phyloP scores from a whole-genome alignment of 2,113 vertebrate species.

The Cricetomys ansorgei region DNA sequence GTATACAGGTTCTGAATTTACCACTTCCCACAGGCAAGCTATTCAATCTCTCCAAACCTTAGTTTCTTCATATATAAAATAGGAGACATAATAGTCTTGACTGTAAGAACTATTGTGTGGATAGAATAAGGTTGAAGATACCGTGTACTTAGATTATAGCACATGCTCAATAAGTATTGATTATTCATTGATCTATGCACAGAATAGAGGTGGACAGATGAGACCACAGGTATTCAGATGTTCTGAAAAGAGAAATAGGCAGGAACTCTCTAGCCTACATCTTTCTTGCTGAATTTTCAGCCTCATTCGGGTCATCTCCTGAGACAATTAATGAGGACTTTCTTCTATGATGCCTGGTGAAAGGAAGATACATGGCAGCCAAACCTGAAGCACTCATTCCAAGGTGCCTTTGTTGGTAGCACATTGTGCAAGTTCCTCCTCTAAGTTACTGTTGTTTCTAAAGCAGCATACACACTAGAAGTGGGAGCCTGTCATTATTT shows the following conservation, averaged over 20 bases:
- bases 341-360: not conserved
- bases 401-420: not conserved
- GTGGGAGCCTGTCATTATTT: not conserved
- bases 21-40: not conserved
- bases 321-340: not conserved
- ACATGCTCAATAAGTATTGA: not conserved
- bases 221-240: not conserved
- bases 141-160: not conserved
- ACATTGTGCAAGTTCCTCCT: not conserved
- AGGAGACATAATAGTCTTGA: not conserved
- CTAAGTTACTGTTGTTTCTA: not conserved
- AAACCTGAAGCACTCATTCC: not conserved
- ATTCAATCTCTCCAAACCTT: not conserved
- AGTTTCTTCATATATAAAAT: not conserved
- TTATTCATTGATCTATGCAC: not conserved
- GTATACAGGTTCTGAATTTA: not conserved
- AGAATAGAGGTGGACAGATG: not conserved
- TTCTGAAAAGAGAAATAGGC: not conserved
- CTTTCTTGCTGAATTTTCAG: not conserved
- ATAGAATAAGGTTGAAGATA: not conserved
- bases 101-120: not conserved
- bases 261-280: not conserved
- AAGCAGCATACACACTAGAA: not conserved
- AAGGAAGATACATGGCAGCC: not conserved
- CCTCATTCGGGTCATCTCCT: not conserved